These are phyloP conservation scores for Mallateleia sp. DNA, from an alignment of 2,888 invertebrate species.

Conservation along the genomic window DNA sequence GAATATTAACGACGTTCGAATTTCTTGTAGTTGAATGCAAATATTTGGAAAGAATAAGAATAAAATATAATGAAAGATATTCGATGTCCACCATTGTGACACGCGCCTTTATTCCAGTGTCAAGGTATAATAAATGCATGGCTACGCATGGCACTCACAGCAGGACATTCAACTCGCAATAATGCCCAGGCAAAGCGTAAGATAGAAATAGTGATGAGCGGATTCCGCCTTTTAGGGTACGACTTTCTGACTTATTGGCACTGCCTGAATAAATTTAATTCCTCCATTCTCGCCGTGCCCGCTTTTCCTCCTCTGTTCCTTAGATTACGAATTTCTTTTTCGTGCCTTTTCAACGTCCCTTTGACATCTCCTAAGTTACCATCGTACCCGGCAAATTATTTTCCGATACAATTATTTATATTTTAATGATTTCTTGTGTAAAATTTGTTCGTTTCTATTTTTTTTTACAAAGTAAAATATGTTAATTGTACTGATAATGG, in stretches of 20 bases:
- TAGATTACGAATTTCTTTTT: no score
- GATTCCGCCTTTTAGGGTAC: constrained; percentile 87
- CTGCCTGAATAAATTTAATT: constrained; percentile 89
- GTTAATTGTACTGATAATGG: no score
- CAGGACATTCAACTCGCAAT: constrained; percentile 79
- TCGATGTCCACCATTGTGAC: constrained; percentile 45
- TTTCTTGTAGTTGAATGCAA: constrained; percentile 7
- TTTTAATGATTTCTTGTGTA: no score
- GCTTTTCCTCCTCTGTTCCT: no score
- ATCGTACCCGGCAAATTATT: no score
- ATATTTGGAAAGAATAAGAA: constrained; percentile 32
- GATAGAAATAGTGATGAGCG: constrained; percentile 78
- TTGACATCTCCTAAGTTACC: no score
- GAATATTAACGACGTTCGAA: no score
- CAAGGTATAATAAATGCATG: constrained; percentile 70
- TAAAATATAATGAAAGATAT: constrained; percentile 45
- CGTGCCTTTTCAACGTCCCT: no score
- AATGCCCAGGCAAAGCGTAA: constrained; percentile 79
- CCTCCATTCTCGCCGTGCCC: constrained; percentile 84
- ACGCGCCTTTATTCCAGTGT: constrained; percentile 53
- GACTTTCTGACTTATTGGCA: constrained; percentile 88
- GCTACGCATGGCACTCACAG: constrained; percentile 63
- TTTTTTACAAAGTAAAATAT: no score
- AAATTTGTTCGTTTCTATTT: no score
- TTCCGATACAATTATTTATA: no score